Evolutionary conservation across 1,140 invertebrate genomes (phyloP), one percentile per base, ranked within the genome.

Genomic region (Nasonia giraulti): DNA sequence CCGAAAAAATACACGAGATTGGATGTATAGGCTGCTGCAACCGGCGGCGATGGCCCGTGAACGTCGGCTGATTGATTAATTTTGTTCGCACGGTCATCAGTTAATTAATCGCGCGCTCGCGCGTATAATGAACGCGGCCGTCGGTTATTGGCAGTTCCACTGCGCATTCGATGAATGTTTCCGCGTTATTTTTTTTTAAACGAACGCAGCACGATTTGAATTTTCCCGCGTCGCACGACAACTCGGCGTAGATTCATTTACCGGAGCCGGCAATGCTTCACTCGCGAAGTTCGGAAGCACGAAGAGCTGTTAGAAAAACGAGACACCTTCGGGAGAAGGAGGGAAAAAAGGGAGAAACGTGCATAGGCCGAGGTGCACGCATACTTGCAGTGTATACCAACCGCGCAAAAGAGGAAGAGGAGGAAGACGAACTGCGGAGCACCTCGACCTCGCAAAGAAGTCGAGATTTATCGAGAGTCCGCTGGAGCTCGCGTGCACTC

Each of bases 381-480:
- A 50, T 50, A 50, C 14, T 14, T 50, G 47, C 47, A 17, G 8
- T 50, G 47, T 17, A 50, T 44, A 62, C 50, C 55, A 47, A 77
- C 76, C 0, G 37, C 5, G 62, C 12, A 33, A 55, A 62, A 31
- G 78, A 17, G 31, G 4, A 55, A 27, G 66, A 37, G 20, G 47
- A 40, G 17, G 50, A 83, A 80, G 77, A 83, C 55, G 68, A 55
- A 85, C 66, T 81, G 66, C 55, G 17, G 76, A 40, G 37, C 31
- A 11, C n/a, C 55, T 55, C 14, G 50, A 55, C 50, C 50, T 55
- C 17, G 37, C 66, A 80, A 74, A 84, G 77, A 75, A 80, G 20
- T 66, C 33, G 83, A 84, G 77, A 84, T 84, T 84, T 84, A 80
- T 84, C 83, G 77, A 80, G 69, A 84, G 82, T 5, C 31, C 27